Conservation (phyloP, 2,113 vertebrate genomes). For the Tragulus kanchil region DNA sequence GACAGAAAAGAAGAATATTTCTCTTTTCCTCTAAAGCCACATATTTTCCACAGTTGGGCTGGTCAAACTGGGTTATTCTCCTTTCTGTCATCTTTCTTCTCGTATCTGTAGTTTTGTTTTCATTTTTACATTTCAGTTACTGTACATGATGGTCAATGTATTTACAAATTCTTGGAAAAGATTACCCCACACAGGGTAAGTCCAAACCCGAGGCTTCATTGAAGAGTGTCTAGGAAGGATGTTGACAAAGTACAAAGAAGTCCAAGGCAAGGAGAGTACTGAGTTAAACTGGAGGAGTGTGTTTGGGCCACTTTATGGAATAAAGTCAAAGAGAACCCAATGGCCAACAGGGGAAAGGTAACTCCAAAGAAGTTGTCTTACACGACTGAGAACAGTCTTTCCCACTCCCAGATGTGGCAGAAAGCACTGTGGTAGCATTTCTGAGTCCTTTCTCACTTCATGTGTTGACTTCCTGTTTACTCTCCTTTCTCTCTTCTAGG, state of each 20-base stretch:
- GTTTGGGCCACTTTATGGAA: neutral
- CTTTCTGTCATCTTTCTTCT: neutral
- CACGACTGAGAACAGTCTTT: neutral
- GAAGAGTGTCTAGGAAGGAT: neutral
- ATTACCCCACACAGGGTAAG: neutral
- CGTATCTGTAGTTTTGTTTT: slow-evolving; percentile 33
- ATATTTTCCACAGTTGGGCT: neutral
- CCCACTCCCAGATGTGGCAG: neutral
- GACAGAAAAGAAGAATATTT: neutral
- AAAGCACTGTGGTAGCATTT: neutral
- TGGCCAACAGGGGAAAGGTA: neutral
- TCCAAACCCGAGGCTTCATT: neutral
- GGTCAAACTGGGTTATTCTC: neutral
- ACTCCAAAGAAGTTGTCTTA: neutral
- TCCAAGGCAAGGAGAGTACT: neutral
- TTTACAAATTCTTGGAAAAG: slow-evolving; percentile 61
- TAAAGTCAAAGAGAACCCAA: neutral
- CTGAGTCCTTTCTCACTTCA: neutral
- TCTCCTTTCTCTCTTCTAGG: neutral
- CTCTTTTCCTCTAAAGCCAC: neutral
- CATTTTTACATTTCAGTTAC: neutral
- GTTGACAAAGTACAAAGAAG: neutral
- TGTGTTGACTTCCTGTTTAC: neutral
- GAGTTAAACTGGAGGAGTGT: neutral
- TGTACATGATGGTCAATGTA: neutral